Evolutionary conservation across 37 sponge, comb jelly and placozoan genomes (phyloP).

Genomic region (Chondrilla cf. caribensis): DNA sequence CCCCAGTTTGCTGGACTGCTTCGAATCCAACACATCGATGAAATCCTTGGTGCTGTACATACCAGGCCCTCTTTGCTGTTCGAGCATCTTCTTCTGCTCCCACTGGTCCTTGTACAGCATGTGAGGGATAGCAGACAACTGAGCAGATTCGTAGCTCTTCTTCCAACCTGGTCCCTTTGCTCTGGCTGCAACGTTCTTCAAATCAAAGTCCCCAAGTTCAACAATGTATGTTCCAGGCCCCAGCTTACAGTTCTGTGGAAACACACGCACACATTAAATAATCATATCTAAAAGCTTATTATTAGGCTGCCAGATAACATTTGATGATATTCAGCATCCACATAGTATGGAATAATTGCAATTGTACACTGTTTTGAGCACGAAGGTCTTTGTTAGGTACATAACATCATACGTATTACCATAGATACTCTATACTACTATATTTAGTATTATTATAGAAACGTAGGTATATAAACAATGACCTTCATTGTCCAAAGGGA

Average conservation of each 20-base stretch:
- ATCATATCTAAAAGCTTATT: no score
- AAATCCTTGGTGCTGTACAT: conserved; percentile 71
- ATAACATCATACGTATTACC: no score
- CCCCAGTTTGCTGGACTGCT: conserved; percentile 79
- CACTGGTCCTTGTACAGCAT: conserved; percentile 83
- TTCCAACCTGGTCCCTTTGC: conserved; percentile 88
- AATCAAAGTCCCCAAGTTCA: conserved; percentile 68
- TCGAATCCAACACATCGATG: conserved; percentile 44
- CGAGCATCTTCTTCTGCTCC: conserved; percentile 68
- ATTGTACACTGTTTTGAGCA: no score
- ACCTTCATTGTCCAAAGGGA: no score
- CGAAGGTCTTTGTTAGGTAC: no score
- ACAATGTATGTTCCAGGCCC: conserved; percentile 91
- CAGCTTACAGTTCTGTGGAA: conserved; percentile 28
- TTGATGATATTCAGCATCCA: no score
- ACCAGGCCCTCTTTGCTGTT: conserved; percentile 86
- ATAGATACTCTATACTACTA: no score
- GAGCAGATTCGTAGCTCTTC: conserved; percentile 55
- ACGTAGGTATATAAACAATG: no score
- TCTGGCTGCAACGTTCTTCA: conserved; percentile 39
- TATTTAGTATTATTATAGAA: no score
- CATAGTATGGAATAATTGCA: no score
- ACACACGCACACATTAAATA: no score
- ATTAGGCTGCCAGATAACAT: no score
- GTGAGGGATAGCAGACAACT: conserved; percentile 73